A percentile compares a stretch with the other conserved stretches of the same genome.
These are phyloP conservation scores for Apis laboriosa DNA, from an alignment of 1,140 invertebrate species.

Conservation along the genomic window DNA sequence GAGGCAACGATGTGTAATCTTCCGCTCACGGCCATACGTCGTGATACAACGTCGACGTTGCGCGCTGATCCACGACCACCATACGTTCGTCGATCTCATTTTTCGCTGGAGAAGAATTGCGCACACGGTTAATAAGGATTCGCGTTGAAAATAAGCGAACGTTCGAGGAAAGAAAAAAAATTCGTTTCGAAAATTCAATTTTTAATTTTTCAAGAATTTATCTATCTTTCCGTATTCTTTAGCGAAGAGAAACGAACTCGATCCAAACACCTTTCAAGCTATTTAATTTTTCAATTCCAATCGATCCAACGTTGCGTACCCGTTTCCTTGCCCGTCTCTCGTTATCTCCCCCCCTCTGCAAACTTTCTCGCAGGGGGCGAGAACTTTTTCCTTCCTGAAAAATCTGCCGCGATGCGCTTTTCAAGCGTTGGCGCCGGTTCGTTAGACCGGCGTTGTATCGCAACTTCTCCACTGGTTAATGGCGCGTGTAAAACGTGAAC, in stretches of 20 bases:
- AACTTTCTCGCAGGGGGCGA: conserved; percentile 18
- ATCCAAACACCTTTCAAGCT: neutral
- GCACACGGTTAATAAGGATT: neutral
- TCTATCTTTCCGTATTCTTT: too few species aligned
- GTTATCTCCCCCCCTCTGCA: neutral
- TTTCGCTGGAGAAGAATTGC: neutral
- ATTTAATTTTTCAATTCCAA: neutral
- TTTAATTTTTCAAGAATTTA: too few species aligned
- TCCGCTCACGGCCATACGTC: neutral
- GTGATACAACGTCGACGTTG: conserved; percentile 11
- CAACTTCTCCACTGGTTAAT: conserved; percentile 41
- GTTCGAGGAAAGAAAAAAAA: neutral
- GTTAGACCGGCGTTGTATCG: conserved; percentile 45
- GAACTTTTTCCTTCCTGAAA: conserved; percentile 23
- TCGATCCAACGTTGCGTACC: neutral
- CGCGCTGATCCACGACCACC: neutral
- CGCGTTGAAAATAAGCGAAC: neutral
- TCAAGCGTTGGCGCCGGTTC: conserved; percentile 56
- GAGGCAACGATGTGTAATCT: conserved; percentile 9
- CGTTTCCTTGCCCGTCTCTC: neutral
- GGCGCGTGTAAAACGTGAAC: conserved; percentile 28
- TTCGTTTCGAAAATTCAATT: too few species aligned
- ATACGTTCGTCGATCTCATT: conserved; percentile 2
- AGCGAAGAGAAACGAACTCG: too few species aligned
- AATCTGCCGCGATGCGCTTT: conserved; percentile 43